Evolutionary conservation across 2,888 invertebrate genomes (phyloP).

Genomic region (Acanthococcus lagerstroemiae): DNA sequence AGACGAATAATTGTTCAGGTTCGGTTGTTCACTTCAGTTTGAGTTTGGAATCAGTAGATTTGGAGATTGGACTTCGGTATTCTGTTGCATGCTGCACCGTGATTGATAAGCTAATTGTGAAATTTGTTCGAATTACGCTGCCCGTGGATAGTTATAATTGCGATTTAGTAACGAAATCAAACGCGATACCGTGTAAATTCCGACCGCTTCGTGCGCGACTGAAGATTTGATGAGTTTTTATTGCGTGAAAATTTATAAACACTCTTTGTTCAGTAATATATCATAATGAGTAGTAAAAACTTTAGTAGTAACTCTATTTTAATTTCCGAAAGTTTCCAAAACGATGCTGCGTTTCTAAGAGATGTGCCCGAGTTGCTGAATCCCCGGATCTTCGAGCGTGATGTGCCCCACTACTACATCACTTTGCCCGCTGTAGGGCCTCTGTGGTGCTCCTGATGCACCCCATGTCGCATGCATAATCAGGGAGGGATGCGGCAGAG

Average conservation of each 20-base stretch:
- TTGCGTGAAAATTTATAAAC: slow-evolving; percentile 20
- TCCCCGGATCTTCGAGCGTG: not conserved
- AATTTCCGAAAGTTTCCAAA: slow-evolving; percentile 18
- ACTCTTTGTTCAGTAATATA: slow-evolving; percentile 26
- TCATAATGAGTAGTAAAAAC: slow-evolving; percentile 25
- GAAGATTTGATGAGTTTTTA: slow-evolving; percentile 27
- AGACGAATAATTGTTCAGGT: too few relatives aligned
- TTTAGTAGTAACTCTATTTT: slow-evolving; percentile 15
- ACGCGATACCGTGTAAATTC: not conserved
- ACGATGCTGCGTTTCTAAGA: slow-evolving; percentile 9
- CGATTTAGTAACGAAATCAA: too few relatives aligned
- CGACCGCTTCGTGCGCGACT: not conserved
- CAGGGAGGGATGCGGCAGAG: slow-evolving; percentile 57
- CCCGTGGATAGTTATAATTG: too few relatives aligned
- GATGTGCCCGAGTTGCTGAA: slow-evolving; percentile 11
- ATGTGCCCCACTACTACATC: slow-evolving; percentile 47
- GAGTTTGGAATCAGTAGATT: too few relatives aligned
- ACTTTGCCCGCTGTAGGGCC: slow-evolving; percentile 87
- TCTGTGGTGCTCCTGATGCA: slow-evolving; percentile 99
- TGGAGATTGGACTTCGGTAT: too few relatives aligned
- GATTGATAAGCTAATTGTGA: too few relatives aligned
- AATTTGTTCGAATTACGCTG: too few relatives aligned
- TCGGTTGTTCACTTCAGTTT: too few relatives aligned
- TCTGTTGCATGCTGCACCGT: too few relatives aligned
- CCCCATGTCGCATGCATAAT: slow-evolving; percentile 65